Percentiles rank a stretch among this genome's conserved stretches.
These are phyloP conservation scores for Prosapia bicincta DNA, from an alignment of 2,888 invertebrate genomes.

Conservation along the genomic window DNA sequence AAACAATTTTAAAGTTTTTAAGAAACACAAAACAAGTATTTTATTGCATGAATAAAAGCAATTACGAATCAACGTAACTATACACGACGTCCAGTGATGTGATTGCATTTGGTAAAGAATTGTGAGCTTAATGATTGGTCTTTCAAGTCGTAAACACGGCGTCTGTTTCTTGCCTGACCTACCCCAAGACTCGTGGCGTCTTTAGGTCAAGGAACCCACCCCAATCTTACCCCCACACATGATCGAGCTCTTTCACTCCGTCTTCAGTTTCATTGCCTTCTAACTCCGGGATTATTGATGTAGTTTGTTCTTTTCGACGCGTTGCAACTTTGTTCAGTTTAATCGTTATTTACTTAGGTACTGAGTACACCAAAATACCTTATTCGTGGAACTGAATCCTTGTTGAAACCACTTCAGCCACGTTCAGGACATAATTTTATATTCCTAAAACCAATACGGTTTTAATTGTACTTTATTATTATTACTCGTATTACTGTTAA, in stretches of 20 bases:
- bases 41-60: too few relatives aligned
- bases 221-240: neutral
- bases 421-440: too few relatives aligned
- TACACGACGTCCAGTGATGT: neutral
- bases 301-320: neutral
- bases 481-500: too few relatives aligned
- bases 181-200: constrained; percentile 9
- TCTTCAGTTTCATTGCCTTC: neutral
- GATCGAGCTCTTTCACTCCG: neutral
- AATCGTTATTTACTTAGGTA: too few relatives aligned
- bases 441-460: too few relatives aligned
- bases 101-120: neutral
- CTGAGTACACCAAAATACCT: too few relatives aligned
- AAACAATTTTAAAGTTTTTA: too few relatives aligned
- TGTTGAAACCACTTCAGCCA: too few relatives aligned
- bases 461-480: too few relatives aligned
- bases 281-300: neutral
- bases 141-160: neutral
- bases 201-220: constrained; percentile 20
- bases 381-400: too few relatives aligned
- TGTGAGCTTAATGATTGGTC: neutral
- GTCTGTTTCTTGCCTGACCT: constrained; percentile 20
- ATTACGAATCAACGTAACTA: too few relatives aligned
- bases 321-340: too few relatives aligned
- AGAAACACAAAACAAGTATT: neutral